A percentile compares a stretch with the other conserved stretches of the same genome.
These are phyloP conservation scores for Laupala kohalensis DNA, from an alignment of 1,140 invertebrate genomes.

Conservation along the genomic window DNA sequence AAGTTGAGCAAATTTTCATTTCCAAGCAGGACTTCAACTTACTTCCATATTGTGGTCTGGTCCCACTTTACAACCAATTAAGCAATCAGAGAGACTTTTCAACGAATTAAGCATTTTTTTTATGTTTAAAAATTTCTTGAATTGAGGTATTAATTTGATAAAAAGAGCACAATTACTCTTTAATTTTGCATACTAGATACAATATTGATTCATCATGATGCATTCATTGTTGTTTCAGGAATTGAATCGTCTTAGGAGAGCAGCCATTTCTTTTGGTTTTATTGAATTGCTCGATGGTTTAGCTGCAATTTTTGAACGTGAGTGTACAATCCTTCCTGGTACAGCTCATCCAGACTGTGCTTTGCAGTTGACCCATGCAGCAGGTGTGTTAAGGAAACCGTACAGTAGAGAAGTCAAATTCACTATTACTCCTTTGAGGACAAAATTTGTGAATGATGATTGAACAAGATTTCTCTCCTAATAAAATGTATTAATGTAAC, in stretches of 20 bases:
- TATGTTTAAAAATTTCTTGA: not conserved
- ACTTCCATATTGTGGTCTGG: too few species aligned
- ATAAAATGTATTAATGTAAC: too few species aligned
- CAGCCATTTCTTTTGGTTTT: slow-evolving; percentile 82
- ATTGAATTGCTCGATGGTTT: slow-evolving; percentile 61
- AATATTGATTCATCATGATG: slow-evolving; percentile 14
- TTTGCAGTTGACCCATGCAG: slow-evolving; percentile 79
- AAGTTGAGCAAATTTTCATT: too few species aligned
- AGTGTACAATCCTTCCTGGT: slow-evolving; percentile 65
- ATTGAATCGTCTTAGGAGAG: slow-evolving; percentile 74
- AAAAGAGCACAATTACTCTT: not conserved
- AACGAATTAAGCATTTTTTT: too few species aligned
- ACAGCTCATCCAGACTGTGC: slow-evolving; percentile 75
- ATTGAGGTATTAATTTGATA: not conserved
- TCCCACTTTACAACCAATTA: too few species aligned
- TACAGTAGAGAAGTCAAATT: slow-evolving; percentile 47
- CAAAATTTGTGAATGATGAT: slow-evolving; percentile 37
- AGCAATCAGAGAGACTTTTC: too few species aligned
- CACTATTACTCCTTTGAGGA: slow-evolving; percentile 47
- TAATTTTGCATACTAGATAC: not conserved
- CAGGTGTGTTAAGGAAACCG: slow-evolving; percentile 49
- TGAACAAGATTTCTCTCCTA: too few species aligned
- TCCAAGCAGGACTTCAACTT: too few species aligned
- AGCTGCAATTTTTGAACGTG: slow-evolving; percentile 73
- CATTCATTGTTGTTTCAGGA: slow-evolving; percentile 55